Percentiles rank a stretch among this genome's conserved stretches.
Conservation (phyloP, 2,888 invertebrate species). For the Eilema griseolum region DNA sequence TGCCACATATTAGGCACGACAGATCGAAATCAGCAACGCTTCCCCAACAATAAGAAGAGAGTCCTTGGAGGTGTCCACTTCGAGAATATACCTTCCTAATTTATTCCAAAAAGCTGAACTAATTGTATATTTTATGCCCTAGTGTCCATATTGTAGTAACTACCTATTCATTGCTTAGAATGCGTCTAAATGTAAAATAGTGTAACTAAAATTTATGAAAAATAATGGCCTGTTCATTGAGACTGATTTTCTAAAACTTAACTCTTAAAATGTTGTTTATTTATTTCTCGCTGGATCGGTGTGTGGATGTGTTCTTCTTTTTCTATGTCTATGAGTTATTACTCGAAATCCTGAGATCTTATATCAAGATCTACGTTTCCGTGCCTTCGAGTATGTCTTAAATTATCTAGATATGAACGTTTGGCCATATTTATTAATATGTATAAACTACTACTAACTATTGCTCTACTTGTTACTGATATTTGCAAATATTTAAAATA, state of each 20-base stretch:
- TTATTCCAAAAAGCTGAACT: conserved; percentile 20
- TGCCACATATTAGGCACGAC: background rate
- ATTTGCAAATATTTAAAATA: background rate
- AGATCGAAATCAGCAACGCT: background rate
- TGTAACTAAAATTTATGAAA: conserved; percentile 70
- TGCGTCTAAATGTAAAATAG: conserved; percentile 64
- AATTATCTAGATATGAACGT: conserved; percentile 43
- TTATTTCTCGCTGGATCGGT: conserved; percentile 58
- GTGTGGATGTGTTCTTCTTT: conserved; percentile 45
- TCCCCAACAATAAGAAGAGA: background rate
- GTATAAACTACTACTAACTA: conserved; percentile 17
- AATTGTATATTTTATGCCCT: conserved; percentile 19
- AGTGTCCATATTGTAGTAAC: conserved; percentile 31
- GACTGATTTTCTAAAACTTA: conserved; percentile 85
- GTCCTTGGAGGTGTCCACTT: background rate
- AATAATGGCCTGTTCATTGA: conserved; percentile 85
- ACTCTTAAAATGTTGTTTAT: conserved; percentile 69
- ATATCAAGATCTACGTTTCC: conserved; percentile 41
- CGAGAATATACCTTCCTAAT: background rate
- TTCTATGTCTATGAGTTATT: conserved; percentile 42
- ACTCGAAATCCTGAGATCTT: conserved; percentile 39
- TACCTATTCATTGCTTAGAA: conserved; percentile 54
- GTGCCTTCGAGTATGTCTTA: conserved; percentile 52
- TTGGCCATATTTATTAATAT: conserved; percentile 37
- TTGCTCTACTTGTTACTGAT: conserved; percentile 12